Percentiles rank a stretch among this genome's conserved stretches.
Conservation (phyloP, 2,797 vertebrate genomes). For the Pangasius sanitwongsei region DNA sequence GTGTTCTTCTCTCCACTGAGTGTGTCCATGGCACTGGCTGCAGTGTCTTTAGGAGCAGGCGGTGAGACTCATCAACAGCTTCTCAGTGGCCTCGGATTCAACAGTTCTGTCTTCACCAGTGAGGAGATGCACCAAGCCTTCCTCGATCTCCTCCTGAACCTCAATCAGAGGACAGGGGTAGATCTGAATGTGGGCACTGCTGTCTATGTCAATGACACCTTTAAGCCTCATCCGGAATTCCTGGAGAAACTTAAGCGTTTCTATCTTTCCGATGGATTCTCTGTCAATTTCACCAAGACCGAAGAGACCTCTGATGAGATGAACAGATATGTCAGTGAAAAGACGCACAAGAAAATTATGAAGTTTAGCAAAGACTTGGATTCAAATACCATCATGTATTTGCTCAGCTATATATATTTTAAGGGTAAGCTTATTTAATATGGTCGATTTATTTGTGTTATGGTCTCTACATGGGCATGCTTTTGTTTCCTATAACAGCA, state of each 20-base stretch:
- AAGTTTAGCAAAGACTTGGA: constrained; percentile 76
- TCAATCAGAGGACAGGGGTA: constrained; percentile 59
- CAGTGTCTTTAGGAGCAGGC: constrained; percentile 82
- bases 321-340: constrained; percentile 79
- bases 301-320: constrained; percentile 72
- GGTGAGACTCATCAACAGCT: constrained; percentile 83
- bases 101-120: constrained; percentile 66
- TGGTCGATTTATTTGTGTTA: background rate
- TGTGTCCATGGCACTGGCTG: constrained; percentile 82
- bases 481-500: background rate
- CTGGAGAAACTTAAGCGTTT: constrained; percentile 72
- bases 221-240: constrained; percentile 75
- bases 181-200: constrained; percentile 76
- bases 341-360: constrained; percentile 85
- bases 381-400: constrained; percentile 77
- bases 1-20: constrained; percentile 85
- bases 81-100: constrained; percentile 78
- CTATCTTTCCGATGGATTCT: constrained; percentile 79
- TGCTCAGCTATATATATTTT: constrained; percentile 86
- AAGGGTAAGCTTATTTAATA: constrained; percentile 77
- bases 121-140: constrained; percentile 78
- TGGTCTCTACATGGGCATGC: background rate
- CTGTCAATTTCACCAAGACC: constrained; percentile 75
- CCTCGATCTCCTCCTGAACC: constrained; percentile 65
- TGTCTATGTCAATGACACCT: constrained; percentile 74